phyloP scores from a whole-genome alignment of 2,113 vertebrate species.

The Microtus oregoni region DNA sequence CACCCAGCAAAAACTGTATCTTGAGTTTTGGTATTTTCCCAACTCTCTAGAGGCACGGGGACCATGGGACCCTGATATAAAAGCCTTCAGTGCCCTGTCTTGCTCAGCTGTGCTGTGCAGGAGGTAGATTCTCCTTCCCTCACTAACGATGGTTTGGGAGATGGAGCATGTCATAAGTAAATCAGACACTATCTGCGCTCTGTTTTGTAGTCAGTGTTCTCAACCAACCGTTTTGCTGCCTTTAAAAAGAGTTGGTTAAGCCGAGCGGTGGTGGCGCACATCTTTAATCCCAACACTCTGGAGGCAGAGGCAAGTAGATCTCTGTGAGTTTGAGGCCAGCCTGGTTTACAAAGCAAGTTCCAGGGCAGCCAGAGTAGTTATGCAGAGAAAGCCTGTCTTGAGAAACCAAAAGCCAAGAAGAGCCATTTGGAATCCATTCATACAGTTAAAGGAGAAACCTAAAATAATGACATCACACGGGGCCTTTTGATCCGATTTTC shows the following conservation, averaged over 20 bases:
- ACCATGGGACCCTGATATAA: neutral
- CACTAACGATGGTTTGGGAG: neutral
- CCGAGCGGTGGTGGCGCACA: fast-evolving
- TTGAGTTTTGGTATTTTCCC: neutral
- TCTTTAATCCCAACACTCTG: too few relatives aligned
- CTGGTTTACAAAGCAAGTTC: too few relatives aligned
- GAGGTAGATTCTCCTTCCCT: neutral
- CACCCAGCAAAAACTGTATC: neutral
- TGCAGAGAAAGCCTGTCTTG: too few relatives aligned
- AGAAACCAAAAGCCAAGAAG: neutral
- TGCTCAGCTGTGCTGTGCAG: neutral
- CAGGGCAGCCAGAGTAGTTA: too few relatives aligned
- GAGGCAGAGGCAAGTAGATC: too few relatives aligned
- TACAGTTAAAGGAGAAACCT: neutral
- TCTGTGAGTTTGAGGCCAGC: too few relatives aligned
- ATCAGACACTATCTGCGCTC: neutral
- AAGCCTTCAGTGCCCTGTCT: neutral
- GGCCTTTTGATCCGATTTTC: neutral
- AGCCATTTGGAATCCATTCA: neutral
- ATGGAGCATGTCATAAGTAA: neutral
- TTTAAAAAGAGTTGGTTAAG: neutral
- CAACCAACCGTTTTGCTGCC: neutral
- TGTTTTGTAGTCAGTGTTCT: neutral
- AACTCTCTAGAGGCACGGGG: neutral
- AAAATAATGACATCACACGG: neutral